These are phyloP conservation scores for Philopedon plagiatum DNA, from an alignment of 2,888 invertebrate genomes.

Conservation along the genomic window DNA sequence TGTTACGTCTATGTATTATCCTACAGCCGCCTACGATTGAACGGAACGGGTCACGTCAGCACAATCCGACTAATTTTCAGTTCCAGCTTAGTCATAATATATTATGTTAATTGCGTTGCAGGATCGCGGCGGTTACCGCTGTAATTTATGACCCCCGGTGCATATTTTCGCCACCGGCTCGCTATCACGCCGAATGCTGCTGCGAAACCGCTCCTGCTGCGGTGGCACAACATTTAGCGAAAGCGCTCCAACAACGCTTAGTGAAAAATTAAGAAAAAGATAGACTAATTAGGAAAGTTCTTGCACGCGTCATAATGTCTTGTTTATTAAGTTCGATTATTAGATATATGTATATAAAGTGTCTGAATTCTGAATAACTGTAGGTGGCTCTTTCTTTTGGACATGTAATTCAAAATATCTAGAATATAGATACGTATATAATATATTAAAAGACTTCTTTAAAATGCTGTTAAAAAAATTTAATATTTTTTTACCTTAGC, in stretches of 20 bases:
- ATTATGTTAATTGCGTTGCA: slow-evolving; percentile 65
- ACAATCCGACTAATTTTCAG: slow-evolving; percentile 61
- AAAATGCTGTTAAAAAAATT: too few relatives aligned
- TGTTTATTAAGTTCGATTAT: too few relatives aligned
- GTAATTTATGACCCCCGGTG: slow-evolving; percentile 43
- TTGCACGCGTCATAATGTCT: too few relatives aligned
- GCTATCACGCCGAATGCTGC: background rate
- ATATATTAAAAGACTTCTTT: too few relatives aligned
- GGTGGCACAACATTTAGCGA: background rate
- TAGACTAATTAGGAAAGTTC: too few relatives aligned
- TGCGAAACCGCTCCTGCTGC: background rate
- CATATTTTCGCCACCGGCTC: slow-evolving; percentile 42
- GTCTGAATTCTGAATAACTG: too few relatives aligned
- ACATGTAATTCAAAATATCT: too few relatives aligned
- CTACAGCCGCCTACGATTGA: slow-evolving; percentile 52
- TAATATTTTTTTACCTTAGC: too few relatives aligned
- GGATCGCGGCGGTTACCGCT: slow-evolving; percentile 60
- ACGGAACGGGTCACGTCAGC: slow-evolving; percentile 56
- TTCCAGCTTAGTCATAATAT: slow-evolving; percentile 64
- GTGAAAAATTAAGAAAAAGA: background rate
- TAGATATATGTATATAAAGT: too few relatives aligned
- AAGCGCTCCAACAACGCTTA: background rate
- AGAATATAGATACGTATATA: too few relatives aligned
- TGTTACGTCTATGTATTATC: slow-evolving; percentile 30
- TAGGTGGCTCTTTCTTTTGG: too few relatives aligned